These are phyloP conservation scores for Sminthopsis crassicaudata DNA, from an alignment of 2,113 vertebrate species.

Conservation along the genomic window DNA sequence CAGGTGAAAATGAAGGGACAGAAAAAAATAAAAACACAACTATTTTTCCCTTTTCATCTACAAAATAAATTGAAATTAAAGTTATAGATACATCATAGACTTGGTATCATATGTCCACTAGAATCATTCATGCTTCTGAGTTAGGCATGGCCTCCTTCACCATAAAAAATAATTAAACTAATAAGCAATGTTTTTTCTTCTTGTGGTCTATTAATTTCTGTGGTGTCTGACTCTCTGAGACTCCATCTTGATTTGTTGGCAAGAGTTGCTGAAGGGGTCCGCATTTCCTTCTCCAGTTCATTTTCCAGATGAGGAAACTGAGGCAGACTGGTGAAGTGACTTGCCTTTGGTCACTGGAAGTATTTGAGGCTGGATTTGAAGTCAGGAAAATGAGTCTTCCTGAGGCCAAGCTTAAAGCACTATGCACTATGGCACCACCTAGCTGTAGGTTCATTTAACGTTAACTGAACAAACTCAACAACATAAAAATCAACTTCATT, in stretches of 20 bases:
- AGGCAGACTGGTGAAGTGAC: neutral
- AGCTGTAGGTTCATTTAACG: neutral
- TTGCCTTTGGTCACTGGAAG: neutral
- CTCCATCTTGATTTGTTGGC: neutral
- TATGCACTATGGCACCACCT: neutral
- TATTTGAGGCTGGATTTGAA: neutral
- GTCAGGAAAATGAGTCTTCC: neutral
- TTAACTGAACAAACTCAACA: neutral
- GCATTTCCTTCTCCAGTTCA: neutral
- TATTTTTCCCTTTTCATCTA: neutral
- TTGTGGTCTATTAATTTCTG: neutral
- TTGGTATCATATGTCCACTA: neutral
- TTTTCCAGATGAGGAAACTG: neutral
- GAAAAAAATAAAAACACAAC: neutral
- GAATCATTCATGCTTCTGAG: neutral
- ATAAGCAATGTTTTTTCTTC: neutral
- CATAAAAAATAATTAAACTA: neutral
- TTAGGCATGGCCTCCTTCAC: neutral
- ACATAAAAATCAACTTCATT: neutral
- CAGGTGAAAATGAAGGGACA: neutral
- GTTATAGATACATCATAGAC: neutral
- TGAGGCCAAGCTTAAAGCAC: neutral
- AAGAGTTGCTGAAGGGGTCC: neutral
- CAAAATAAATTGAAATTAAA: neutral
- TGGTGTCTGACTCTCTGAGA: neutral